A percentile compares a stretch with the other conserved stretches of the same genome.
Conservation (phyloP, 2,888 invertebrate genomes). For the Petrolisthes cinctipes region DNA sequence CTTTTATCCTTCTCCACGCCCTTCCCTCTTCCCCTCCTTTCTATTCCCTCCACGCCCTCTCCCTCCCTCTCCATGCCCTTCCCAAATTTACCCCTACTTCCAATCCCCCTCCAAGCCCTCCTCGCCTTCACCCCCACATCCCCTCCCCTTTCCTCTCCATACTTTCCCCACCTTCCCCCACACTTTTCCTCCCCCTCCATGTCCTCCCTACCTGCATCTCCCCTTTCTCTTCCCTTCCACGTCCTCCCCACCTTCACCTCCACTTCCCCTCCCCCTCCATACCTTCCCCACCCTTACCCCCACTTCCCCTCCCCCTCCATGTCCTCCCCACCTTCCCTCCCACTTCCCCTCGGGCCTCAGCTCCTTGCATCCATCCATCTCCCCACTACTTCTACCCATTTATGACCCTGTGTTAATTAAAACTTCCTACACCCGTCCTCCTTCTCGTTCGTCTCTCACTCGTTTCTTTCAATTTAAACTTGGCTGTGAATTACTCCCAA, state of each 20-base stretch:
- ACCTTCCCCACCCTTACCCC: not conserved
- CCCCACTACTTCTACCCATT: not conserved
- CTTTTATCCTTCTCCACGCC: not conserved
- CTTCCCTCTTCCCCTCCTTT: not conserved
- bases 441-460: slow-evolving; percentile 15
- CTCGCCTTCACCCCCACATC: not conserved
- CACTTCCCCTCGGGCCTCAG: not conserved
- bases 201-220: not conserved
- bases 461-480: slow-evolving; percentile 18
- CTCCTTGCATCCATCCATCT: no score
- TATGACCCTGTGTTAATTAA: no score
- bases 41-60: not conserved
- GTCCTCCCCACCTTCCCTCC: not conserved
- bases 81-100: not conserved
- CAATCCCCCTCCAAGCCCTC: not conserved
- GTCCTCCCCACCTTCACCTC: not conserved
- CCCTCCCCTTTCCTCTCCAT: not conserved
- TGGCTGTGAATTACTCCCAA: slow-evolving; percentile 12
- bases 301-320: not conserved
- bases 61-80: not conserved
- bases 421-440: not conserved
- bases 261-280: not conserved
- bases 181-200: not conserved
- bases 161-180: not conserved
- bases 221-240: not conserved